Conservation (phyloP, 2,888 invertebrate genomes). For the Cremastobaeus sp. region DNA sequence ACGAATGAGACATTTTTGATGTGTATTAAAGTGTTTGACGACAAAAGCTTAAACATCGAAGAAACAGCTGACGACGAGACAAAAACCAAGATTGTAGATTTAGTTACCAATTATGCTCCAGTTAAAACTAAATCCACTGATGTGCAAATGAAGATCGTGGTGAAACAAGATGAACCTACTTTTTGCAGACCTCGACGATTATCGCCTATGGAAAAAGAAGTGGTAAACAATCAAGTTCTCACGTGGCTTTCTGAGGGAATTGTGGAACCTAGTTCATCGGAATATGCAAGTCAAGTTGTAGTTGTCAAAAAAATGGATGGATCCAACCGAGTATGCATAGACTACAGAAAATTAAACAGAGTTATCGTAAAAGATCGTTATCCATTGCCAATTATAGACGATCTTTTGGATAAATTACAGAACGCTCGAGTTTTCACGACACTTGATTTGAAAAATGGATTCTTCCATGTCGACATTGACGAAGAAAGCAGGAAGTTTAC, state of each 20-base stretch:
- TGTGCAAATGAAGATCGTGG: slow-evolving; percentile 13
- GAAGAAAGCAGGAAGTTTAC: slow-evolving; percentile 58
- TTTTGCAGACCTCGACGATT: slow-evolving; percentile 26
- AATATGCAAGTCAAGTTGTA: slow-evolving; percentile 64
- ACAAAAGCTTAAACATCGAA: background rate
- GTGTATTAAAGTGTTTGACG: background rate
- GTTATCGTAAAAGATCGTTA: slow-evolving; percentile 59
- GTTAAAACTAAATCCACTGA: slow-evolving; percentile 18
- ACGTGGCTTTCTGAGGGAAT: slow-evolving; percentile 11
- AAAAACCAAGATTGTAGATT: background rate
- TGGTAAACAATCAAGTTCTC: slow-evolving; percentile 28
- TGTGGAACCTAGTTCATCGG: slow-evolving; percentile 49
- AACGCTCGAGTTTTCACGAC: slow-evolving; percentile 57
- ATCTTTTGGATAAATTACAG: slow-evolving; percentile 51
- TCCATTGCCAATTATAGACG: slow-evolving; percentile 61
- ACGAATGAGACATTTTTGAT: background rate
- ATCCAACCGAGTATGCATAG: slow-evolving; percentile 59
- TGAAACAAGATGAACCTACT: slow-evolving; percentile 19
- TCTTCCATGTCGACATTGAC: slow-evolving; percentile 56
- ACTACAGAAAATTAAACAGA: slow-evolving; percentile 60
- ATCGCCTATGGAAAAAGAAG: slow-evolving; percentile 12
- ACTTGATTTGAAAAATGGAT: slow-evolving; percentile 59
- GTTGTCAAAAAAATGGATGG: slow-evolving; percentile 61
- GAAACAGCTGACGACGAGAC: slow-evolving; percentile 7
- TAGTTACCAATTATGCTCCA: slow-evolving; percentile 10